Percentiles rank a stretch among this genome's conserved stretches.
Evolutionary conservation across 2,888 invertebrate species (phyloP).

Genomic region (Lymantria monacha): DNA sequence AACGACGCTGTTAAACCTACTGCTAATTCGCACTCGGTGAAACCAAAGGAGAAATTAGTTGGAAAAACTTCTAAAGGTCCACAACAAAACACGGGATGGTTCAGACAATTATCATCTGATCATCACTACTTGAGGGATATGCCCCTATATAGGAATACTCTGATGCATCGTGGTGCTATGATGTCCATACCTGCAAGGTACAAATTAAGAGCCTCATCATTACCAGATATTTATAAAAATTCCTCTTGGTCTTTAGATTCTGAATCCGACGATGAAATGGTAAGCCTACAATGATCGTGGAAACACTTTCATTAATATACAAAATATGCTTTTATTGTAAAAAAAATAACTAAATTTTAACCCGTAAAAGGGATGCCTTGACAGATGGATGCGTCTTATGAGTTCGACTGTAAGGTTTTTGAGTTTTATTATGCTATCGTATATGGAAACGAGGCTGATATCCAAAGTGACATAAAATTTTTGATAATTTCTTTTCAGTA

Average conservation of each 20-base stretch:
- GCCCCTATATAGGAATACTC: conserved; percentile 88
- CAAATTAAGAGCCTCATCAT: conserved; percentile 90
- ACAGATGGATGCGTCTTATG: too few relatives aligned
- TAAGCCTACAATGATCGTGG: conserved; percentile 64
- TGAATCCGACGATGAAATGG: conserved; percentile 84
- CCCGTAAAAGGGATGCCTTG: too few relatives aligned
- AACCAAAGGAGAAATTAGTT: conserved; percentile 21
- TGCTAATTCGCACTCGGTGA: conserved; percentile 21
- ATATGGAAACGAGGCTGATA: too few relatives aligned
- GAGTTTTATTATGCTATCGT: too few relatives aligned
- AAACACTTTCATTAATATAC: neutral
- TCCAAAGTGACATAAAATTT: too few relatives aligned
- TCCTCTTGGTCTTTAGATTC: conserved; percentile 88
- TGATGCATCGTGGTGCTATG: conserved; percentile 93
- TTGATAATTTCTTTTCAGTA: conserved; percentile 64
- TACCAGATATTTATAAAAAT: conserved; percentile 94
- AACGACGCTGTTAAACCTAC: conserved; percentile 23
- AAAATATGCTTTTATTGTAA: too few relatives aligned
- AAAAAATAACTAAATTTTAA: too few relatives aligned
- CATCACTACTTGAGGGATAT: conserved; percentile 87
- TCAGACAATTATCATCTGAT: conserved; percentile 80
- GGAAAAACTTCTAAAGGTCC: conserved; percentile 17
- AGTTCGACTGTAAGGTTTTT: too few relatives aligned
- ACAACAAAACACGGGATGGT: conserved; percentile 46
- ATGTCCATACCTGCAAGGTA: conserved; percentile 89